phyloP scores from a whole-genome alignment of 2,113 vertebrate genomes.

The Cryptoleucopteryx plumbea region DNA sequence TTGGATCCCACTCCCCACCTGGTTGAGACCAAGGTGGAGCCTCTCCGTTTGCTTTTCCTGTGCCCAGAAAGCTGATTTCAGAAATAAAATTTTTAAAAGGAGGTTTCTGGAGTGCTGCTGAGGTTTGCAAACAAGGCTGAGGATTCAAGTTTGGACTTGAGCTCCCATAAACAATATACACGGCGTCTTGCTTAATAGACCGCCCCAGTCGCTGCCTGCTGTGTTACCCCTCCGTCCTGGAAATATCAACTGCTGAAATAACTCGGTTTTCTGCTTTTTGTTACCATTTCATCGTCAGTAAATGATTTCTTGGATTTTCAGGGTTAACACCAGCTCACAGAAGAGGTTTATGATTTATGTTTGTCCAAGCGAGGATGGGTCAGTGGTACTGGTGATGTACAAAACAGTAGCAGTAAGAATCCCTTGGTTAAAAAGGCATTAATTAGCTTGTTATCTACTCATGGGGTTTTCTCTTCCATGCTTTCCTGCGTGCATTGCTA shows the following conservation, averaged over 20 bases:
- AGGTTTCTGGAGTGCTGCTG: background rate
- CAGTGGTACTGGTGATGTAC: too few relatives aligned
- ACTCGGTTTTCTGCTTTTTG: background rate
- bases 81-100: background rate
- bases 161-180: background rate
- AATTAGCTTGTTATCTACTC: background rate
- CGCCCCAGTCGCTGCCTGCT: background rate
- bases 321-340: background rate
- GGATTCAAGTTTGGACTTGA: background rate
- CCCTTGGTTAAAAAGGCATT: background rate
- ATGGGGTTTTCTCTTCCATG: background rate
- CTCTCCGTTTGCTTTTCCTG: background rate
- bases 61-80: background rate
- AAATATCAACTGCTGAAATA: background rate
- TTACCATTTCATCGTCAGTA: background rate
- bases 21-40: fast-evolving
- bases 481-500: background rate
- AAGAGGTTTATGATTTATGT: background rate
- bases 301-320: background rate
- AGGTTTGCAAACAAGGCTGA: background rate
- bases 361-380: background rate
- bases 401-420: background rate
- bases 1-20: background rate
- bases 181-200: fast-evolving
- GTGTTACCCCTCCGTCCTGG: background rate